Percentiles rank a stretch among this genome's conserved stretches.
These are phyloP conservation scores for Ormyrus pomaceus DNA, from an alignment of 2,888 invertebrate genomes.

Conservation along the genomic window DNA sequence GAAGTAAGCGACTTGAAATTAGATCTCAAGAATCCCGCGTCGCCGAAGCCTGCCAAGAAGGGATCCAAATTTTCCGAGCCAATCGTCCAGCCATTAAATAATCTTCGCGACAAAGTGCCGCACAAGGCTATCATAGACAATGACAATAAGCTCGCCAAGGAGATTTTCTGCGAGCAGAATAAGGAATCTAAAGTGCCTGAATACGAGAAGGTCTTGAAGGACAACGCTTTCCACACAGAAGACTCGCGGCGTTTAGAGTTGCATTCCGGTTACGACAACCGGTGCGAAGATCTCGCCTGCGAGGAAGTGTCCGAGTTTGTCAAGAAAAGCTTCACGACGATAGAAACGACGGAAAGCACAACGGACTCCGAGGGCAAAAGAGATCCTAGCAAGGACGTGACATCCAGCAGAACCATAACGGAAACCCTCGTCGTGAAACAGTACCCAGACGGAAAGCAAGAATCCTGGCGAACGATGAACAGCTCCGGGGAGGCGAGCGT, in stretches of 20 bases:
- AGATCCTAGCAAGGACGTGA: not conserved
- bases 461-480: conserved; percentile 64
- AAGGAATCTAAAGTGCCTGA: conserved; percentile 40
- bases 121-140: not conserved
- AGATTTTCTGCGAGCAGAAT: conserved; percentile 28
- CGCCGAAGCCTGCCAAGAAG: conserved; percentile 24
- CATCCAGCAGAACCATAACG: not conserved
- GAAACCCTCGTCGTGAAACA: conserved; percentile 60
- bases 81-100: not conserved
- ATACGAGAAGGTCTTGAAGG: conserved; percentile 52
- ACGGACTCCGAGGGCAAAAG: not conserved
- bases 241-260: not conserved
- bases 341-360: not conserved
- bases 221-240: not conserved
- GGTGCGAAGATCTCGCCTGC: not conserved
- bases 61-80: conserved; percentile 76
- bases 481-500: conserved; percentile 50
- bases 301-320: not conserved
- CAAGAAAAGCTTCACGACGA: conserved; percentile 10
- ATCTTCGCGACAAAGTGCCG: not conserved
- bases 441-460: conserved; percentile 61
- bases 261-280: not conserved
- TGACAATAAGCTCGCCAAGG: conserved; percentile 13
- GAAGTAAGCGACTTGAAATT: conserved; percentile 69
- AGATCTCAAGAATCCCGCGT: conserved; percentile 65